Percentiles rank a stretch among this genome's conserved stretches.
These are phyloP conservation scores for Eupithecia subumbrata DNA, from an alignment of 2,888 invertebrate species.

Conservation along the genomic window DNA sequence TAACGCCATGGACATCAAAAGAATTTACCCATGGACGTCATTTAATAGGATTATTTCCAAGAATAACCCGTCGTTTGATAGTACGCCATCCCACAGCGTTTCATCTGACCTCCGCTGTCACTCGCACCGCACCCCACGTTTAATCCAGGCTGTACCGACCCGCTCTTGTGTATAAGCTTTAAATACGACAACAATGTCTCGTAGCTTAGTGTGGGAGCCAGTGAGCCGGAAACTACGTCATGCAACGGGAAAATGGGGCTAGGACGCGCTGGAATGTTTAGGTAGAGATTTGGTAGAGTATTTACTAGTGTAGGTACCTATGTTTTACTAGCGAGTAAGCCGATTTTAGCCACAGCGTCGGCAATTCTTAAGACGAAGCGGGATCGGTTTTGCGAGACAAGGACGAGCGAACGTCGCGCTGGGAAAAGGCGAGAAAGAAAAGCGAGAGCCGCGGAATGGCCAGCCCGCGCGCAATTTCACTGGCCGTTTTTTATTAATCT, in stretches of 20 bases:
- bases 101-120: conserved; percentile 4
- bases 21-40: no score
- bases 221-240: conserved; percentile 8
- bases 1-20: no score
- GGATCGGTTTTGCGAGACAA: no score
- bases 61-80: neutral
- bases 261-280: neutral
- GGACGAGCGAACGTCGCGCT: no score
- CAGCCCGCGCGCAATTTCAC: no score
- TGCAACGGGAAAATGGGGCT: neutral
- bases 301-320: neutral
- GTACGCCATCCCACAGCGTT: neutral
- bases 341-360: no score
- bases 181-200: conserved; percentile 21
- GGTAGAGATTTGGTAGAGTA: neutral
- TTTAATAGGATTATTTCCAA: neutral
- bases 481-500: no score
- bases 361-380: no score
- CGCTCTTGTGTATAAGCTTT: conserved; percentile 15
- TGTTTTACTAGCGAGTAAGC: neutral
- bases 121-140: neutral
- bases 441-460: no score
- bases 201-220: conserved; percentile 11
- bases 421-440: no score
- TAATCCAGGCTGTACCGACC: conserved; percentile 6